A percentile compares a stretch with the other conserved stretches of the same genome.
Evolutionary conservation across 1,140 invertebrate genomes (phyloP).

Genomic region (Leptinotarsa lineolata): DNA sequence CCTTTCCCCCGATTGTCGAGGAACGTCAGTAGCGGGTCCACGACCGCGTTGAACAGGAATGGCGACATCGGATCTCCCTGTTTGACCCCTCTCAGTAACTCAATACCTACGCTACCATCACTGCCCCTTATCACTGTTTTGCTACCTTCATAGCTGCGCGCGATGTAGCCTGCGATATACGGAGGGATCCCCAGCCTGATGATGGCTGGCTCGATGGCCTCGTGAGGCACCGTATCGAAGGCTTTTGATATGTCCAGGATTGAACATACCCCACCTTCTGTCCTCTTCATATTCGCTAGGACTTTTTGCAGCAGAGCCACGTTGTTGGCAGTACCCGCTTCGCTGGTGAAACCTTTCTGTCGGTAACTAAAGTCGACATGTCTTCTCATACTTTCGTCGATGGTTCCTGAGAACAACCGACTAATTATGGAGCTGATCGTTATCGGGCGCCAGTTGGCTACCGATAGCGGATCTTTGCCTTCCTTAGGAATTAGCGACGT

Average conservation of each 20-base stretch:
- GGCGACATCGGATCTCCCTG: slow-evolving; percentile 61
- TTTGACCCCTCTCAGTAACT: slow-evolving; percentile 54
- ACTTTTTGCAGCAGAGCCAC: too few relatives aligned
- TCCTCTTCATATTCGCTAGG: too few relatives aligned
- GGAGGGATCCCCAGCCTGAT: slow-evolving; percentile 30
- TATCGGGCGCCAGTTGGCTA: too few relatives aligned
- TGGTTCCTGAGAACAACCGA: too few relatives aligned
- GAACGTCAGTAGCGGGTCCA: background rate
- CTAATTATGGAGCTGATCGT: too few relatives aligned
- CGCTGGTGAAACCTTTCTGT: too few relatives aligned
- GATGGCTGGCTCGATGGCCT: too few relatives aligned
- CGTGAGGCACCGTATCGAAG: too few relatives aligned
- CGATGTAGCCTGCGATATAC: slow-evolving; percentile 9
- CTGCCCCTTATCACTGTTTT: background rate
- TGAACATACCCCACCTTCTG: slow-evolving; percentile 24
- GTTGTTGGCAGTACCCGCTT: too few relatives aligned
- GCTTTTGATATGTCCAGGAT: too few relatives aligned
- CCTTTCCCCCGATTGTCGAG: background rate
- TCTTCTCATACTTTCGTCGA: too few relatives aligned
- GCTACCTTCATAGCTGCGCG: background rate
- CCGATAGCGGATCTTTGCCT: slow-evolving; percentile 33
- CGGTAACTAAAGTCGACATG: too few relatives aligned
- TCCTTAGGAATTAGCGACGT: slow-evolving; percentile 38
- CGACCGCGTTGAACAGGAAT: slow-evolving; percentile 56
- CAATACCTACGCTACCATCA: slow-evolving; percentile 20